Conservation (phyloP, 2,797 vertebrate genomes). For the Alcedo atthis region DNA sequence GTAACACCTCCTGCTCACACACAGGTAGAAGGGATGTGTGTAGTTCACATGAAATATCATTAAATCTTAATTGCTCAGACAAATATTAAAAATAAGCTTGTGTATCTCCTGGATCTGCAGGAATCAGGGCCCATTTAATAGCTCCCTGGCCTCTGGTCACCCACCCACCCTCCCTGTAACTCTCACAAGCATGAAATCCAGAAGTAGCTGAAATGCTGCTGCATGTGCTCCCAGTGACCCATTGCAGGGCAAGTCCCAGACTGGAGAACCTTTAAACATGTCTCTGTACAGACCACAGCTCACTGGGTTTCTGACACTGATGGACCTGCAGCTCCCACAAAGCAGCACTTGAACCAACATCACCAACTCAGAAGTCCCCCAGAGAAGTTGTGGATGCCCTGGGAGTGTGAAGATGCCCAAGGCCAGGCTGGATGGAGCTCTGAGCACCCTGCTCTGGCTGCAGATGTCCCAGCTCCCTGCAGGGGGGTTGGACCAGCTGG, state of each 20-base stretch:
- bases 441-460: neutral
- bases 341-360: neutral
- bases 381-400: neutral
- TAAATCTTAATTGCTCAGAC: neutral
- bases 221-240: neutral
- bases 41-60: neutral
- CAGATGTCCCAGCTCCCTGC: neutral
- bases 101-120: neutral
- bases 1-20: no score
- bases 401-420: no score
- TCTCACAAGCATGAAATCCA: neutral
- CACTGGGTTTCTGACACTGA: neutral
- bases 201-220: neutral
- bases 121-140: fast-evolving
- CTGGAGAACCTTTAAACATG: neutral
- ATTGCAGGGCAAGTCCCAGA: neutral
- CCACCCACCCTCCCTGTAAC: neutral
- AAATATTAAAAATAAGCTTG: fast-evolving
- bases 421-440: neutral
- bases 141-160: neutral
- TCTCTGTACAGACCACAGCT: neutral
- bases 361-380: neutral
- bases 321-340: neutral
- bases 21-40: no score
- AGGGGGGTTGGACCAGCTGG: neutral